phyloP scores from a whole-genome alignment of 2,888 invertebrate species.

The Chironomus tentans region DNA sequence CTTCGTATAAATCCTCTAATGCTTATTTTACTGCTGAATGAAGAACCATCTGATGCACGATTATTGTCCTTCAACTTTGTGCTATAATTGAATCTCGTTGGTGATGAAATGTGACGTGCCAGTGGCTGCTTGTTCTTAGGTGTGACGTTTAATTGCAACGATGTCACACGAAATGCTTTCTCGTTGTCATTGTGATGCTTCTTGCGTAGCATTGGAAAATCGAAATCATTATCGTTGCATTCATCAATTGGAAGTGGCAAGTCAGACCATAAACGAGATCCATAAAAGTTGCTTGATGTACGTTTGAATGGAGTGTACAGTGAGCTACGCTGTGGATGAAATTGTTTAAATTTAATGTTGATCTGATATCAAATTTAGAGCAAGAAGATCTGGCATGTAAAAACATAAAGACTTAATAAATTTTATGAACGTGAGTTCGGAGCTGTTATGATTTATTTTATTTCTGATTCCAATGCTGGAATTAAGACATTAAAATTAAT shows the following conservation, averaged over 20 bases:
- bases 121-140: slow-evolving; percentile 39
- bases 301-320: slow-evolving; percentile 41
- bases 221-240: slow-evolving; percentile 46
- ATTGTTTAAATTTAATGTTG: not conserved
- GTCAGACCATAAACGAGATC: slow-evolving; percentile 53
- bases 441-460: too few relatives aligned
- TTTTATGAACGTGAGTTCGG: too few relatives aligned
- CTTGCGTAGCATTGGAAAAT: slow-evolving; percentile 34
- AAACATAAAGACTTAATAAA: too few relatives aligned
- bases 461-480: too few relatives aligned
- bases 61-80: not conserved
- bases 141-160: slow-evolving; percentile 36
- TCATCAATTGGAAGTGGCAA: slow-evolving; percentile 52
- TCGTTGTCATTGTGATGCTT: slow-evolving; percentile 27
- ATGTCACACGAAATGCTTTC: slow-evolving; percentile 35
- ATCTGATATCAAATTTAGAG: too few relatives aligned
- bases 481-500: not conserved
- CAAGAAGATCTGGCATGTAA: too few relatives aligned
- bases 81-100: slow-evolving; percentile 35
- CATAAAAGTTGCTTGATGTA: slow-evolving; percentile 43
- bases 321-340: slow-evolving; percentile 34
- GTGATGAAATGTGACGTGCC: slow-evolving; percentile 45
- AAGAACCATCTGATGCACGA: not conserved
- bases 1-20: slow-evolving; percentile 40
- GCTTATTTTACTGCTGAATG: slow-evolving; percentile 28